Conservation (phyloP, 2,797 vertebrate species). For the Notamacropus eugenii region DNA sequence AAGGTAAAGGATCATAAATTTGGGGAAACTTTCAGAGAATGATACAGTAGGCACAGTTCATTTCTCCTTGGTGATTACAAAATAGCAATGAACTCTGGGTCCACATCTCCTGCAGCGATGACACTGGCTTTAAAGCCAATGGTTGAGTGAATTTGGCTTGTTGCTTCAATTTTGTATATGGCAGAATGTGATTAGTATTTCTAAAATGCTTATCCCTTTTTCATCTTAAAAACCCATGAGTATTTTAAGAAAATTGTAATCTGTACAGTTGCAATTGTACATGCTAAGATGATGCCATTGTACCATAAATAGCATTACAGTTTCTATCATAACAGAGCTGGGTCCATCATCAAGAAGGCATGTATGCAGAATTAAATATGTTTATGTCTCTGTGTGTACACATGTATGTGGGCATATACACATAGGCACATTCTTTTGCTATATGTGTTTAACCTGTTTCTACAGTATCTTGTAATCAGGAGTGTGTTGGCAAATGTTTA, state of each 20-base stretch:
- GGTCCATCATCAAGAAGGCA: not conserved
- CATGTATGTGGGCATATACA: rapidly evolving
- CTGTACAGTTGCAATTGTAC: no score
- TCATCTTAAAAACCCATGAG: not conserved
- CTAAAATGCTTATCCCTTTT: not conserved
- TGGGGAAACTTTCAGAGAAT: not conserved
- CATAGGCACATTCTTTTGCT: not conserved
- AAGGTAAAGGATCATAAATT: constrained; percentile 56
- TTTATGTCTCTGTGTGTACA: not conserved
- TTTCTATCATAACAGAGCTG: rapidly evolving
- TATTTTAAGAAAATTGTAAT: not conserved
- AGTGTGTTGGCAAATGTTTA: not conserved
- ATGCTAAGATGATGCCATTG: rapidly evolving
- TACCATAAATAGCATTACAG: not conserved
- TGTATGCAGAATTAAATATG: not conserved
- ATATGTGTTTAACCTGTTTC: not conserved
- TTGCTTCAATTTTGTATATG: not conserved
- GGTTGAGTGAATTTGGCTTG: constrained; percentile 39
- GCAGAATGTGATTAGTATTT: constrained; percentile 37
- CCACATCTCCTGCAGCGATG: not conserved
- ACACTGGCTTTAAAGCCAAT: not conserved
- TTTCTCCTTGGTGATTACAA: constrained; percentile 47
- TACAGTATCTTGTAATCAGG: not conserved
- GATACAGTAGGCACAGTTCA: rapidly evolving
- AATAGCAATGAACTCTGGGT: not conserved